Evolutionary conservation across 1,140 invertebrate species (phyloP).

Genomic region (Rhopalosiphum maidis): DNA sequence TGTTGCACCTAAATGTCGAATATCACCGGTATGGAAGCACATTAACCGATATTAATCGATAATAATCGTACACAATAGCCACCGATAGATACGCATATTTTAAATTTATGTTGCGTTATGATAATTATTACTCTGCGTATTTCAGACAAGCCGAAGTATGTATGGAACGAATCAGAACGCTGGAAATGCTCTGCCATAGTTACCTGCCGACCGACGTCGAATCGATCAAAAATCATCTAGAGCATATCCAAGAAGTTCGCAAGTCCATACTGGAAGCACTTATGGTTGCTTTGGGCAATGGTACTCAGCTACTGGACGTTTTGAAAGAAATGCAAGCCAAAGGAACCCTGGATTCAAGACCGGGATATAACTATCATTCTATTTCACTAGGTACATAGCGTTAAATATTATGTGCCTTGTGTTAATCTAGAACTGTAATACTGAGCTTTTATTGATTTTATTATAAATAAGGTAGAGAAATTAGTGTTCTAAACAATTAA

Average conservation of each 20-base stretch:
- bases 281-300: slow-evolving; percentile 79
- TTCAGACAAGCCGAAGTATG: slow-evolving; percentile 73
- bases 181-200: slow-evolving; percentile 73
- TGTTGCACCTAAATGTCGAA: slow-evolving; percentile 78
- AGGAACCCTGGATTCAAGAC: slow-evolving; percentile 77
- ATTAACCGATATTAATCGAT: not conserved
- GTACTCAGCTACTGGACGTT: slow-evolving; percentile 76
- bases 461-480: not conserved
- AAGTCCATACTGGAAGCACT: slow-evolving; percentile 77
- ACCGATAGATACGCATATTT: not conserved
- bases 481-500: not conserved
- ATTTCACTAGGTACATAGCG: slow-evolving; percentile 67
- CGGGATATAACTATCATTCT: slow-evolving; percentile 71
- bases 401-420: not conserved
- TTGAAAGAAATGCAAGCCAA: slow-evolving; percentile 72
- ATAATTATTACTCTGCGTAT: not conserved
- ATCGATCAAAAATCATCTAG: slow-evolving; percentile 71
- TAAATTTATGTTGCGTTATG: not conserved
- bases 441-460: not conserved
- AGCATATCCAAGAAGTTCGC: slow-evolving; percentile 70
- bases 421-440: not conserved
- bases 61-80: not conserved
- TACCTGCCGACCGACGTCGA: slow-evolving; percentile 73
- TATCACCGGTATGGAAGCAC: slow-evolving; percentile 70
- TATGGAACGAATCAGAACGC: slow-evolving; percentile 71